Percentiles rank a stretch among this genome's conserved stretches.
Conservation (phyloP, 2,797 vertebrate genomes). For the Anguilla pacifica region DNA sequence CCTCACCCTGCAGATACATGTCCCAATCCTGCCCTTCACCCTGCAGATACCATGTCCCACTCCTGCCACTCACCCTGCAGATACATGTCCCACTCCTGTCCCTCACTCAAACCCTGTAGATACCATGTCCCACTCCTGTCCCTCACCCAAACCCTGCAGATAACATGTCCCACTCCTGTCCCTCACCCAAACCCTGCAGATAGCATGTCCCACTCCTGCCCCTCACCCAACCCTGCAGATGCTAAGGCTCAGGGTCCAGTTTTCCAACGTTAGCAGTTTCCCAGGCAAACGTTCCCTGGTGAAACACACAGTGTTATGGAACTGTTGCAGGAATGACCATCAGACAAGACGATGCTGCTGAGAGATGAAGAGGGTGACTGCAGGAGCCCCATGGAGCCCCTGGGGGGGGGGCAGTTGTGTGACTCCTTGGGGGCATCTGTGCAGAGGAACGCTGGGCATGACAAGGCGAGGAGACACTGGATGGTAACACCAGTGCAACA, state of each 20-base stretch:
- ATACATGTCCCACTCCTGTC: not conserved
- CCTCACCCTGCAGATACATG: not conserved
- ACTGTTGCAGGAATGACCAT: not conserved
- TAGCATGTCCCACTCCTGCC: not conserved
- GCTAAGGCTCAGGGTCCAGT: slow-evolving; percentile 14
- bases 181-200: not conserved
- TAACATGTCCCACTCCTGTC: not conserved
- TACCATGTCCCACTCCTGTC: not conserved
- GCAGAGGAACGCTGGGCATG: slow-evolving; percentile 1
- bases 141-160: not conserved
- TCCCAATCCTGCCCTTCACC: not conserved
- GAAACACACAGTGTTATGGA: not conserved
- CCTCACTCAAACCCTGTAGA: not conserved
- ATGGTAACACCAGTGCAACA: slow-evolving; percentile 5
- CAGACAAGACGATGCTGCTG: not conserved
- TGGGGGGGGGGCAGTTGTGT: not conserved
- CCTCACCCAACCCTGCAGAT: not conserved
- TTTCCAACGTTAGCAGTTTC: not conserved
- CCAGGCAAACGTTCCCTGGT: not conserved
- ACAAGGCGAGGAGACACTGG: not conserved
- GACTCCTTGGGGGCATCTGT: not conserved
- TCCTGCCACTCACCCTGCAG: not conserved
- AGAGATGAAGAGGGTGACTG: not conserved
- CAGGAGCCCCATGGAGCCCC: not conserved
- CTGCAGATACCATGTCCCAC: not conserved